A percentile compares a stretch with the other conserved stretches of the same genome.
Evolutionary conservation across 1,140 invertebrate species (phyloP).

Genomic region (Psilanteris sp.): DNA sequence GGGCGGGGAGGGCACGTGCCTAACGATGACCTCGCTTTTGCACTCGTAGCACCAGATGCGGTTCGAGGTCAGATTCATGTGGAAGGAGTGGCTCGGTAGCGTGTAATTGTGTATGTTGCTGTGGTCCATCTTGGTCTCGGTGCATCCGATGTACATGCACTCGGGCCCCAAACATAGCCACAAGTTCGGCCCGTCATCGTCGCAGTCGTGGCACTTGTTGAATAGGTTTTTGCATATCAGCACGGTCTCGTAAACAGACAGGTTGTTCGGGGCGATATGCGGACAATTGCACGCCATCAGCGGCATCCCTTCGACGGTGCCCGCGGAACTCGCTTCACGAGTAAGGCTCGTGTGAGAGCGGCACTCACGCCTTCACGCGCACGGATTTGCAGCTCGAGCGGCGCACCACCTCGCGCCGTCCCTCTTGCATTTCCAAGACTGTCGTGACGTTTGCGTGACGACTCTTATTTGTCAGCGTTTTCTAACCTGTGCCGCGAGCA

Average conservation of each 20-base stretch:
- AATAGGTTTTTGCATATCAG: conserved; percentile 70
- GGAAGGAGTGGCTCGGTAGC: conserved; percentile 86
- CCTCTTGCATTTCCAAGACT: neutral
- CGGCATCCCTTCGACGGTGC: conserved; percentile 66
- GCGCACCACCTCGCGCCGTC: neutral
- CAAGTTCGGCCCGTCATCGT: conserved; percentile 84
- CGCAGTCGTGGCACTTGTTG: conserved; percentile 73
- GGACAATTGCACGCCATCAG: conserved; percentile 72
- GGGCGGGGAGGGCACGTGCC: conserved; percentile 67
- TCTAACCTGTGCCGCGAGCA: conserved; percentile 6
- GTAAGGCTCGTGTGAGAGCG: neutral
- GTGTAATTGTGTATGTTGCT: conserved; percentile 88
- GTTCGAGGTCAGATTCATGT: conserved; percentile 90
- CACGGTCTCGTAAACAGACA: conserved; percentile 69
- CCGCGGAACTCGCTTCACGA: neutral
- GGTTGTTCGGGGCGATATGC: conserved; percentile 71
- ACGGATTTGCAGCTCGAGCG: neutral
- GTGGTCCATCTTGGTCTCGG: conserved; percentile 88
- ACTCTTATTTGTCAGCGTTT: conserved; percentile 19
- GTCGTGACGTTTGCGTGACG: neutral
- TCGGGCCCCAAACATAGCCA: conserved; percentile 90
- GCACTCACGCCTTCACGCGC: neutral
- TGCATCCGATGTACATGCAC: conserved; percentile 90
- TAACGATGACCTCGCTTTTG: conserved; percentile 85
- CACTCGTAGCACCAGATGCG: conserved; percentile 93